phyloP scores from a whole-genome alignment of 2,888 invertebrate genomes.

The Eupithecia vulgata region DNA sequence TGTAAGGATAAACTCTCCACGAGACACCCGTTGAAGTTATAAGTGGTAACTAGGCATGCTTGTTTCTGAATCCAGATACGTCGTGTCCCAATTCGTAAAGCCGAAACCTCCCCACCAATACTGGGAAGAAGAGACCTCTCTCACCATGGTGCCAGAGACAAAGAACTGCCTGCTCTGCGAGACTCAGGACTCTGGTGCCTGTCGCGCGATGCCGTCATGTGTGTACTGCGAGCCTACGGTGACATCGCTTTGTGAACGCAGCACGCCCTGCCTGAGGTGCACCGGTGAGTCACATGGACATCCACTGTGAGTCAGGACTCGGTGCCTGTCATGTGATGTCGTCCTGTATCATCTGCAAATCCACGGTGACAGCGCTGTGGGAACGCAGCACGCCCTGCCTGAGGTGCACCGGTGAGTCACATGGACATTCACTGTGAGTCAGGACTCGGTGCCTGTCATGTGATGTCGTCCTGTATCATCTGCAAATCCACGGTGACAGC shows the following conservation, averaged over 20 bases:
- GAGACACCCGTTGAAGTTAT: too few species aligned
- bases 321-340: conserved; percentile 77
- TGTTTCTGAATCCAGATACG: conserved; percentile 59
- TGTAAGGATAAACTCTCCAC: too few species aligned
- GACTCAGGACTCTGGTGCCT: conserved; percentile 73
- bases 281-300: conserved; percentile 34
- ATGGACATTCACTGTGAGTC: conserved; percentile 34
- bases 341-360: conserved; percentile 76
- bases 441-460: conserved; percentile 75
- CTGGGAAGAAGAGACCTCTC: conserved; percentile 77
- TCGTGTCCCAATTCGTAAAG: conserved; percentile 74
- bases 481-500: conserved; percentile 78
- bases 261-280: conserved; percentile 74
- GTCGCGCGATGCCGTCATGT: conserved; percentile 76
- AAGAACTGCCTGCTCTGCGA: conserved; percentile 78
- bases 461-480: conserved; percentile 72
- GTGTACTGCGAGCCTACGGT: conserved; percentile 78
- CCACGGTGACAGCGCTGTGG: conserved; percentile 74
- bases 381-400: conserved; percentile 74
- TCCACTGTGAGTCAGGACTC: conserved; percentile 59
- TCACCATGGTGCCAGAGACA: conserved; percentile 69
- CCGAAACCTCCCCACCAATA: conserved; percentile 77
- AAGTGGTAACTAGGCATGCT: background rate
- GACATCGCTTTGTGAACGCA: conserved; percentile 74
- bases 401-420: conserved; percentile 55